Conservation (phyloP, 2,797 vertebrate species). For the Gallinago nigripennis region DNA sequence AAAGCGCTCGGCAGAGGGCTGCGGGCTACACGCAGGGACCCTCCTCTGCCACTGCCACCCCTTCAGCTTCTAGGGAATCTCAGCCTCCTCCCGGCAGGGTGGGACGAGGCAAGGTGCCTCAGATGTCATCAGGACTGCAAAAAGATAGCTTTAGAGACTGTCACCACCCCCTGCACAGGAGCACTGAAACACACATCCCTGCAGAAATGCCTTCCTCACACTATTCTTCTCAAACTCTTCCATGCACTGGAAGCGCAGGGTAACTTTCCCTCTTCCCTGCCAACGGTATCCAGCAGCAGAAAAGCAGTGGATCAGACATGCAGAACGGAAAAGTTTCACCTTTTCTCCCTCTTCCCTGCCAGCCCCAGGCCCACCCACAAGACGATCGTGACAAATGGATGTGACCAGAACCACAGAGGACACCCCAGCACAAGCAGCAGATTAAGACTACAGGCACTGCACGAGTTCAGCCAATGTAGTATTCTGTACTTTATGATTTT, state of each 20-base stretch:
- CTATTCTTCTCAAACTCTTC: background rate
- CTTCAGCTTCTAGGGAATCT: too few species aligned
- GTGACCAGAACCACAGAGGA: background rate
- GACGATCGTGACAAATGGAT: rapidly evolving
- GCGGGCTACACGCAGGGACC: too few species aligned
- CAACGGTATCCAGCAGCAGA: background rate
- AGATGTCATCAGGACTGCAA: too few species aligned
- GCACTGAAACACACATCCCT: rapidly evolving
- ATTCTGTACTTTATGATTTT: background rate
- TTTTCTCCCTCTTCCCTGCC: background rate
- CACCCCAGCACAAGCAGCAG: background rate
- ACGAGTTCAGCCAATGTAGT: background rate
- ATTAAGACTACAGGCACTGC: rapidly evolving
- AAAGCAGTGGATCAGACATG: background rate
- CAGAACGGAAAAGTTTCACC: background rate
- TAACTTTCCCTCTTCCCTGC: background rate
- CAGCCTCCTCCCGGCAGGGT: too few species aligned
- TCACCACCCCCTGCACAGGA: rapidly evolving
- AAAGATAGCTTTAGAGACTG: background rate
- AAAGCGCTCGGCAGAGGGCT: too few species aligned
- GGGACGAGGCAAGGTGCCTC: too few species aligned
- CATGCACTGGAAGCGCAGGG: rapidly evolving
- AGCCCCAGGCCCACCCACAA: background rate
- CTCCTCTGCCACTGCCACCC: too few species aligned
- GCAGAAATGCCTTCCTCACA: background rate